Percentiles rank a stretch among this genome's conserved stretches.
Evolutionary conservation across 2,888 invertebrate genomes (phyloP).

Genomic region (Chesias legatella): DNA sequence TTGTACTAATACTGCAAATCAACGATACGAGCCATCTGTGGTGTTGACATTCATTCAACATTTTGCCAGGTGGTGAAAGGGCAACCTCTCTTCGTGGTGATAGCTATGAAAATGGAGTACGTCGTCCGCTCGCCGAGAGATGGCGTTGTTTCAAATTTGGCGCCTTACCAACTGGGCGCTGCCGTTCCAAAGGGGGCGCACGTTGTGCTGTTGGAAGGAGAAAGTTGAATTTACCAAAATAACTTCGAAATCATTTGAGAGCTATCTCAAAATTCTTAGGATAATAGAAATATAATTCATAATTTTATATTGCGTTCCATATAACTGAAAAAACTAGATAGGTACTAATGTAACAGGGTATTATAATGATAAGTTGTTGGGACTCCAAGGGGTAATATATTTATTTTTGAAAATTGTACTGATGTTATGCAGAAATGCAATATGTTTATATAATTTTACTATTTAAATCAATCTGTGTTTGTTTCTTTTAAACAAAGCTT

Average conservation of each 20-base stretch:
- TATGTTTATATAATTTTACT: too few species aligned
- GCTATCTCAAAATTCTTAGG: neutral
- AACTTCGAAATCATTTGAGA: neutral
- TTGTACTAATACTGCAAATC: neutral
- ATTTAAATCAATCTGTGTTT: too few species aligned
- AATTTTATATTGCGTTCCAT: too few species aligned
- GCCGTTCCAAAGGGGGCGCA: conserved; percentile 89
- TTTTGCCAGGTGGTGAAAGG: conserved; percentile 85
- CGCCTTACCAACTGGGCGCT: conserved; percentile 86
- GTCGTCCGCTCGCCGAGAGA: conserved; percentile 91
- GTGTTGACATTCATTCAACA: neutral
- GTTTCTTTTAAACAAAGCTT: too few species aligned
- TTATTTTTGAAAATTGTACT: too few species aligned
- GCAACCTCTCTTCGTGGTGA: conserved; percentile 94
- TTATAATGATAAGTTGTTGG: too few species aligned
- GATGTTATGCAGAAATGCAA: too few species aligned
- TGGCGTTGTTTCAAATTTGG: conserved; percentile 87
- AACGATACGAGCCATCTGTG: neutral
- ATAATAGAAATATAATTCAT: too few species aligned
- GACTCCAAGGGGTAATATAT: too few species aligned
- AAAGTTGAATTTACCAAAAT: conserved; percentile 29
- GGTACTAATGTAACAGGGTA: too few species aligned
- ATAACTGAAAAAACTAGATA: too few species aligned
- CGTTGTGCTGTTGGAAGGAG: conserved; percentile 79
- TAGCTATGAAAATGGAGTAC: conserved; percentile 99